Conservation (phyloP, 92 coral and sea anemone genomes). For the Parazoanthus atlanticus region DNA sequence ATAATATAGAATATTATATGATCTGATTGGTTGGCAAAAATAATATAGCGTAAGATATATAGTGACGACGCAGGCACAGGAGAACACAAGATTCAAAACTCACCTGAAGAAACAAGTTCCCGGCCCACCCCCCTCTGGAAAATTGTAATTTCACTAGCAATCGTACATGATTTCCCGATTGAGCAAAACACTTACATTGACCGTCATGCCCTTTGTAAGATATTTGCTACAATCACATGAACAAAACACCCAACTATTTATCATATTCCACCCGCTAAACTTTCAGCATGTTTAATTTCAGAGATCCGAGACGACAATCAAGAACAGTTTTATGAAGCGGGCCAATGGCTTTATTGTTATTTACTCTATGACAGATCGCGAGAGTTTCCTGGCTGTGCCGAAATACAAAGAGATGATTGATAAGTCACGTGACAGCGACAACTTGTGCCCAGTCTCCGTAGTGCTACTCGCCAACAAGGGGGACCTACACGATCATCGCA, state of each 20-base stretch:
- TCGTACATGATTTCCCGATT: no score
- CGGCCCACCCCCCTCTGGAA: no score
- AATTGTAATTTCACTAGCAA: no score
- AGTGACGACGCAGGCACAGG: no score
- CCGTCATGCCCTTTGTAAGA: no score
- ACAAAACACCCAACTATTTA: background rate
- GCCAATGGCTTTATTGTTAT: conserved; percentile 78
- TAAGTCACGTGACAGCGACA: conserved; percentile 52
- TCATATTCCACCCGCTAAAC: background rate
- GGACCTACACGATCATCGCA: conserved; percentile 67
- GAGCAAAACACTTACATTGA: no score
- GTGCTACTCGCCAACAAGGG: conserved; percentile 71
- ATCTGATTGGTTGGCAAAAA: no score
- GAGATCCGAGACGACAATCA: conserved; percentile 51
- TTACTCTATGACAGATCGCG: conserved; percentile 72
- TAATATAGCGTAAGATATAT: no score
- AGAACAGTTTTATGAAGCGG: conserved; percentile 59
- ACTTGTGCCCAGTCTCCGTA: conserved; percentile 43
- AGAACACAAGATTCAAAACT: no score
- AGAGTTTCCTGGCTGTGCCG: conserved; percentile 68
- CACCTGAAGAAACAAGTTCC: no score
- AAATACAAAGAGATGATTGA: conserved; percentile 68
- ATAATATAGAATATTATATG: no score
- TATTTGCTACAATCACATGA: no score
- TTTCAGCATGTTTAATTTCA: conserved; percentile 12